phyloP scores from a whole-genome alignment of 2,888 invertebrate species.

The Epinotia bilunana region DNA sequence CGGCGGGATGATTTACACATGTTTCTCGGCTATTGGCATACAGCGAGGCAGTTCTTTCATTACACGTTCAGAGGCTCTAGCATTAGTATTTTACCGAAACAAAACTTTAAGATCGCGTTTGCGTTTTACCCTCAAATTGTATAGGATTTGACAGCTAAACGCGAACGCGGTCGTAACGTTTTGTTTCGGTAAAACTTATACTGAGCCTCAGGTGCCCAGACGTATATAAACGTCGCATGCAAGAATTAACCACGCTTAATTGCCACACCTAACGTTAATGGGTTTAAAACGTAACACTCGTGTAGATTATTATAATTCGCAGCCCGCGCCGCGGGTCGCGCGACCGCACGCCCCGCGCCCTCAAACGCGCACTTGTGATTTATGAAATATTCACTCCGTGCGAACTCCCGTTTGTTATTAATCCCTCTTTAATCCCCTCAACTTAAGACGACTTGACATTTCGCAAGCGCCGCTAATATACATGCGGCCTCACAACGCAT shows the following conservation, averaged over 20 bases:
- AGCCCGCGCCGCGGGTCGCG: neutral
- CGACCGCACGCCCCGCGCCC: constrained; percentile 10
- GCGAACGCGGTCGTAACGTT: too few relatives aligned
- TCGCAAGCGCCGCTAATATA: constrained; percentile 55
- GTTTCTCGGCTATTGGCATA: too few relatives aligned
- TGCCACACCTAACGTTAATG: too few relatives aligned
- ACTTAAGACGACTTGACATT: constrained; percentile 62
- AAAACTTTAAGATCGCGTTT: too few relatives aligned
- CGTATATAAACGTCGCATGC: neutral
- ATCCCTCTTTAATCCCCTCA: constrained; percentile 55
- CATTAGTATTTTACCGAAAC: too few relatives aligned
- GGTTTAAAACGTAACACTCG: neutral
- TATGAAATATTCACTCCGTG: constrained; percentile 45
- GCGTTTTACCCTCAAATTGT: too few relatives aligned
- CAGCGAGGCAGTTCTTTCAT: too few relatives aligned
- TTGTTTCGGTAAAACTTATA: too few relatives aligned
- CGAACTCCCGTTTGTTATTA: constrained; percentile 52
- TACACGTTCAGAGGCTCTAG: too few relatives aligned
- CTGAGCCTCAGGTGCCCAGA: too few relatives aligned
- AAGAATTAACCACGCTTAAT: neutral
- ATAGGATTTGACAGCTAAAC: too few relatives aligned
- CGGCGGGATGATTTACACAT: too few relatives aligned
- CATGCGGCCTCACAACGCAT: neutral
- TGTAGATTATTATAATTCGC: neutral
- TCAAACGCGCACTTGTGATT: constrained; percentile 31